A percentile compares a stretch with the other conserved stretches of the same genome.
Evolutionary conservation across 2,888 invertebrate genomes (phyloP).

Genomic region (Pyrgus malvae): DNA sequence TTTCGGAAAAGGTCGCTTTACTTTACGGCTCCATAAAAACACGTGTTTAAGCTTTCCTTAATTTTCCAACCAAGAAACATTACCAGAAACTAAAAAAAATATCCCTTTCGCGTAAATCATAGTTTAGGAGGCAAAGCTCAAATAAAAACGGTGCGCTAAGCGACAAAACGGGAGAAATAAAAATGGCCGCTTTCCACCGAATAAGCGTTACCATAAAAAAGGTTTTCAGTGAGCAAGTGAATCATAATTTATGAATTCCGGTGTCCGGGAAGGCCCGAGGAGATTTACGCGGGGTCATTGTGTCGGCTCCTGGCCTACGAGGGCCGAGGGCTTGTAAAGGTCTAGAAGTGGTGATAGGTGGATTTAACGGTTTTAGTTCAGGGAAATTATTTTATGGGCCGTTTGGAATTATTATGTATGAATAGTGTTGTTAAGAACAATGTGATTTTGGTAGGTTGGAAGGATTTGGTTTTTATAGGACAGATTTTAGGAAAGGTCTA

Average conservation of each 20-base stretch:
- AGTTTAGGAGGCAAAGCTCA: conserved; percentile 9
- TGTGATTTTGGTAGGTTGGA: too few relatives aligned
- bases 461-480: too few relatives aligned
- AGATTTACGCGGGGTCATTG: conserved; percentile 80
- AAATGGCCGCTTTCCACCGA: conserved; percentile 72
- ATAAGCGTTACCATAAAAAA: conserved; percentile 80
- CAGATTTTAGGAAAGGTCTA: too few relatives aligned
- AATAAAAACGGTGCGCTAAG: conserved; percentile 47
- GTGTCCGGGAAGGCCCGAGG: conserved; percentile 60
- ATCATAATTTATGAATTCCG: conserved; percentile 82
- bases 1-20: too few relatives aligned
- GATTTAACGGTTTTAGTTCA: not conserved
- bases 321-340: conserved; percentile 42
- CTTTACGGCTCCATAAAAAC: too few relatives aligned
- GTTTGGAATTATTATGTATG: too few relatives aligned
- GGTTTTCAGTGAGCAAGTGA: conserved; percentile 81
- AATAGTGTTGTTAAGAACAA: too few relatives aligned
- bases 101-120: not conserved
- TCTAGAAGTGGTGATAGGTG: conserved; percentile 21
- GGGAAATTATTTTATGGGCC: not conserved
- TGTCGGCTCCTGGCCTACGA: conserved; percentile 64
- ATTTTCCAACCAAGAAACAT: too few relatives aligned
- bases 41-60: too few relatives aligned
- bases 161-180: conserved; percentile 73
- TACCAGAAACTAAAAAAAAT: too few relatives aligned